phyloP scores from a whole-genome alignment of 2,888 invertebrate genomes.

The Tachina lurida region DNA sequence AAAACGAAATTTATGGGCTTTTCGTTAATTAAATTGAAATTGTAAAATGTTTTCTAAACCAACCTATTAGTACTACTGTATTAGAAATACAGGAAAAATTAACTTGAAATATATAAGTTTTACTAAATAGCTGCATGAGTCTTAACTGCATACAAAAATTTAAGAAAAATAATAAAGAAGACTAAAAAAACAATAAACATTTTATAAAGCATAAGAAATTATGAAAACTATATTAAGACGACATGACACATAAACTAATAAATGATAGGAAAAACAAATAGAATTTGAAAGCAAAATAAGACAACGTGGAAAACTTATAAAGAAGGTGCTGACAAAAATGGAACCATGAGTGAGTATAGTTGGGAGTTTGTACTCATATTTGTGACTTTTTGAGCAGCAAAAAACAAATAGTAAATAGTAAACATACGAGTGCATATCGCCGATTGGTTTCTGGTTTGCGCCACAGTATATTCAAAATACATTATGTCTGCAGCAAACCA shows the following conservation, averaged over 20 bases:
- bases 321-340: slow-evolving; percentile 21
- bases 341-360: neutral
- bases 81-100: neutral
- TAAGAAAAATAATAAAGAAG: slow-evolving; percentile 20
- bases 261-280: slow-evolving; percentile 39
- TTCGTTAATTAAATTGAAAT: neutral
- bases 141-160: neutral
- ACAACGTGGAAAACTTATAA: neutral
- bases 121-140: slow-evolving; percentile 24
- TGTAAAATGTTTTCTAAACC: neutral
- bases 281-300: slow-evolving; percentile 38
- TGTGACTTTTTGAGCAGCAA: too few species aligned
- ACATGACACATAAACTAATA: slow-evolving; percentile 35
- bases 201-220: neutral
- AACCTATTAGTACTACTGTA: neutral
- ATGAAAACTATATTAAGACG: slow-evolving; percentile 28
- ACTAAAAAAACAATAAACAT: neutral
- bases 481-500: too few species aligned
- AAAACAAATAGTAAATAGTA: too few species aligned
- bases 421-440: too few species aligned
- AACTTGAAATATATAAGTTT: neutral
- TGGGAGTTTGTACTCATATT: neutral
- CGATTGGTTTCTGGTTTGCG: too few species aligned
- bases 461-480: too few species aligned
- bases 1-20: neutral